These are phyloP conservation scores for Corythornis madagascariensis DNA, from an alignment of 2,113 vertebrate genomes.

Conservation along the genomic window DNA sequence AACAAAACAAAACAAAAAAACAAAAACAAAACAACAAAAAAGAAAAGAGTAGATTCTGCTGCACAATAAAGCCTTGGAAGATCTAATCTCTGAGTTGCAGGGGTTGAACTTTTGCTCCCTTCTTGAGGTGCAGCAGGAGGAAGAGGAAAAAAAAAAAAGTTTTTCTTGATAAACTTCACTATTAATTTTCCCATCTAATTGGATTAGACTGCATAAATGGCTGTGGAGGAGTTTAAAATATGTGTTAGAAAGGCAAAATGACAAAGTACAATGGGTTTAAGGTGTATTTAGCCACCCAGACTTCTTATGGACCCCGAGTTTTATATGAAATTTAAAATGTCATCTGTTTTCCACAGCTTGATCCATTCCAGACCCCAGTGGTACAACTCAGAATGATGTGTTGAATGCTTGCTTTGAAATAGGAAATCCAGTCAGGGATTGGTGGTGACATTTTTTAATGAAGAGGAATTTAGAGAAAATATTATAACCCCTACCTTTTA, in stretches of 20 bases:
- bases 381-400: background rate
- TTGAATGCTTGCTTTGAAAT: background rate
- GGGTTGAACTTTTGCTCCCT: background rate
- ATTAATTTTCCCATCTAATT: background rate
- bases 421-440: background rate
- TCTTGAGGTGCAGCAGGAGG: rapidly evolving
- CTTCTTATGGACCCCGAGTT: background rate
- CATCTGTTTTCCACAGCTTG: background rate
- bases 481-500: background rate
- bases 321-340: background rate
- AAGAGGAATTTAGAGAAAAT: background rate
- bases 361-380: background rate
- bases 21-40: background rate
- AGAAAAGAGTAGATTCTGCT: background rate
- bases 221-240: background rate
- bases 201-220: background rate
- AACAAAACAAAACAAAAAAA: background rate
- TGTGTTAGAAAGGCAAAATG: background rate
- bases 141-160: rapidly evolving
- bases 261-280: background rate
- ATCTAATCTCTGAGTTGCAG: background rate
- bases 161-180: background rate
- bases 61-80: background rate
- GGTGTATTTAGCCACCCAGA: background rate
- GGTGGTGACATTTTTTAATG: background rate